Percentiles rank a stretch among this genome's conserved stretches.
Evolutionary conservation across 1,140 invertebrate genomes (phyloP).

Genomic region (Pseudomyrmex cubaensis): DNA sequence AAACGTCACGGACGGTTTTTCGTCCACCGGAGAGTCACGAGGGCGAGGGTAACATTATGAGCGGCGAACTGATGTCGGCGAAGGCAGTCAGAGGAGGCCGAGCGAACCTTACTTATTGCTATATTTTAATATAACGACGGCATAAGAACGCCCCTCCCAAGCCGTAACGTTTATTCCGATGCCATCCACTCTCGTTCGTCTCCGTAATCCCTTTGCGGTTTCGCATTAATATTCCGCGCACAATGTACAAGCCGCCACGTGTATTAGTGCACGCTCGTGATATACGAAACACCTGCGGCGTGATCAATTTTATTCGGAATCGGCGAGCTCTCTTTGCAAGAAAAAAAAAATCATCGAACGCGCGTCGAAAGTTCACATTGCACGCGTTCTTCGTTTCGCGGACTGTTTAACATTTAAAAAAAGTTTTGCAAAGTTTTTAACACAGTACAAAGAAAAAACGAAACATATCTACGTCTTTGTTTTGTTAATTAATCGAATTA

Average conservation of each 20-base stretch:
- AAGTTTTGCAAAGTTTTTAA: background rate
- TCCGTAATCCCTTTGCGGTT: slow-evolving; percentile 54
- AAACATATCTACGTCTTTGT: too few species aligned
- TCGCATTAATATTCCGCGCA: slow-evolving; percentile 71
- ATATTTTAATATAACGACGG: slow-evolving; percentile 82
- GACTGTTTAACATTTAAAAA: background rate
- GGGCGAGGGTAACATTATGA: slow-evolving; percentile 58
- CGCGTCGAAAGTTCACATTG: background rate
- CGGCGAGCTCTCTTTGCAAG: background rate
- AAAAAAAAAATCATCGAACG: background rate
- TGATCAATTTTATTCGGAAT: slow-evolving; percentile 39
- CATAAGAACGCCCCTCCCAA: slow-evolving; percentile 76
- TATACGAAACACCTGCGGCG: slow-evolving; percentile 32
- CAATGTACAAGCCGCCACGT: slow-evolving; percentile 37
- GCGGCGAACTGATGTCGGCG: slow-evolving; percentile 61
- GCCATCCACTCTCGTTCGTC: slow-evolving; percentile 58
- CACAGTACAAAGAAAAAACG: background rate
- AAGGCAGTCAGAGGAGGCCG: slow-evolving; percentile 61
- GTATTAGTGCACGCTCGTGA: slow-evolving; percentile 18
- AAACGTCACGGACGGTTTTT: slow-evolving; percentile 34
- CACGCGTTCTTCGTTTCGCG: background rate
- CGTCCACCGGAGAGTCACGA: slow-evolving; percentile 63
- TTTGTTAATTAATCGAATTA: background rate
- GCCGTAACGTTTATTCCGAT: slow-evolving; percentile 78
- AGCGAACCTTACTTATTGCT: slow-evolving; percentile 80